A percentile compares a stretch with the other conserved stretches of the same genome.
Evolutionary conservation across 2,113 vertebrate species (phyloP).

Genomic region (Rhodinocichla rosea): DNA sequence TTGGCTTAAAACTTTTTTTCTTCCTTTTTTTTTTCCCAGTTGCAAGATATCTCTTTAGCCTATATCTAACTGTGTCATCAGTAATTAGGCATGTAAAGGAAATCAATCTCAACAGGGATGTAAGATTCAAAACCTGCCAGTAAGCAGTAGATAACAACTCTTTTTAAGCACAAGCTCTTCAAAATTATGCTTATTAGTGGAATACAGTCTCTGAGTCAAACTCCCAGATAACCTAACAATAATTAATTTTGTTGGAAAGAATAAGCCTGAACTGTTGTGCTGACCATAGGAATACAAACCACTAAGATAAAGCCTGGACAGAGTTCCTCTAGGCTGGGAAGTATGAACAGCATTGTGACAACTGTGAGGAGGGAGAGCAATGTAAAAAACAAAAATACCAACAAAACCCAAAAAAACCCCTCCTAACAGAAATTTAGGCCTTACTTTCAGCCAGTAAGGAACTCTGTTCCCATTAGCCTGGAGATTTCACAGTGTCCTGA

Average conservation of each 20-base stretch:
- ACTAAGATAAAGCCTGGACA: not conserved
- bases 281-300: not conserved
- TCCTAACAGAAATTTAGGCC: not conserved
- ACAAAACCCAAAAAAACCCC: not conserved
- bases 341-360: not conserved
- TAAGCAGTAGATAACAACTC: constrained; percentile 1
- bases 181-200: constrained; percentile 8
- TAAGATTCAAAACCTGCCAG: constrained; percentile 23
- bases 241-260: constrained; percentile 20
- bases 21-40: not conserved
- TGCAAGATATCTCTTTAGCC: constrained; percentile 14
- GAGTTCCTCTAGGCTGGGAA: not conserved
- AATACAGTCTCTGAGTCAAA: not conserved
- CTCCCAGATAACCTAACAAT: not conserved
- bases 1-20: not conserved
- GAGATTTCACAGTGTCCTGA: not conserved
- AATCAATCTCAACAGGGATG: constrained; percentile 45
- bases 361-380: not conserved
- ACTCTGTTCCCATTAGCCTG: not conserved
- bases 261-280: not conserved
- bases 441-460: not conserved
- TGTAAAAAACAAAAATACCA: not conserved
- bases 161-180: not conserved
- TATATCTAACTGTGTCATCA: constrained; percentile 47
- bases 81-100: constrained; percentile 55